phyloP scores from a whole-genome alignment of 1,140 invertebrate species.

The Anastatus disparis region DNA sequence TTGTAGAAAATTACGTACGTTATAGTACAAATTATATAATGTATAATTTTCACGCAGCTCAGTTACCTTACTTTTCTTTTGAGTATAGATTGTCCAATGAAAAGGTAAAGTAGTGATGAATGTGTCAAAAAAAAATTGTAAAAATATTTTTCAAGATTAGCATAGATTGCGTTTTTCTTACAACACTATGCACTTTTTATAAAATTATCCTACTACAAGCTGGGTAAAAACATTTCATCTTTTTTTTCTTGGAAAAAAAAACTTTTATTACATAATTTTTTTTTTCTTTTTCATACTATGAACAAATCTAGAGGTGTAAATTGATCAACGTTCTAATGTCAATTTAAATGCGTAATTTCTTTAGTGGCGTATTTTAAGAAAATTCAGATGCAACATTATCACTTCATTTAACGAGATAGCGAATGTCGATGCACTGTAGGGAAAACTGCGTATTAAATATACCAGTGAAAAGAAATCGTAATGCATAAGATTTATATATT shows the following conservation, averaged over 20 bases:
- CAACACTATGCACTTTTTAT: conserved; percentile 2
- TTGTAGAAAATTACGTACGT: background rate
- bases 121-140: conserved; percentile 40
- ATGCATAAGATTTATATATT: background rate
- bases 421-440: conserved; percentile 7
- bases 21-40: background rate
- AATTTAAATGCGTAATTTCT: conserved; percentile 23
- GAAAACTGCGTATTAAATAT: background rate
- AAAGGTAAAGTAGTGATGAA: conserved; percentile 17
- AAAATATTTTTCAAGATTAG: conserved; percentile 32
- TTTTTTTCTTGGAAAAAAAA: background rate
- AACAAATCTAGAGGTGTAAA: conserved; percentile 10
- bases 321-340: conserved; percentile 6
- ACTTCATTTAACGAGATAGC: conserved; percentile 15
- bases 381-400: conserved; percentile 9
- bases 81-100: background rate
- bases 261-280: background rate
- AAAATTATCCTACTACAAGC: background rate
- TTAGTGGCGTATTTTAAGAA: conserved; percentile 16
- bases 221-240: too few species aligned
- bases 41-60: background rate
- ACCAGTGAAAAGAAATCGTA: background rate
- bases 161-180: conserved; percentile 22
- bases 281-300: background rate
- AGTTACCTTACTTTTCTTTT: conserved; percentile 4